These are phyloP conservation scores for Congeria kusceri DNA, from an alignment of 2,888 invertebrate species.

Conservation along the genomic window DNA sequence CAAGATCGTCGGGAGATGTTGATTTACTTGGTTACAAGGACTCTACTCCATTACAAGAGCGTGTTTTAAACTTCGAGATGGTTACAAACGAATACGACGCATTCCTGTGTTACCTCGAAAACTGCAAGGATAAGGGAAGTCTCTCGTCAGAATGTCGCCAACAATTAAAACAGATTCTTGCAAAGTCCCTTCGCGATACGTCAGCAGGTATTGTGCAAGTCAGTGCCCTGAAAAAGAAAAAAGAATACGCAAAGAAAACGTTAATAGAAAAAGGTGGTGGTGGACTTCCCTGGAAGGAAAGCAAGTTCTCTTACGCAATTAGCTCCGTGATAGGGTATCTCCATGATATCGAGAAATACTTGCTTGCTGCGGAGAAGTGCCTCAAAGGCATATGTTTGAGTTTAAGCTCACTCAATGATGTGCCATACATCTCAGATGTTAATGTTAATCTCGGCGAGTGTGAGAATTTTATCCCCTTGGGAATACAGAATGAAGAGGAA, in stretches of 20 bases:
- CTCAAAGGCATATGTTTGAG: neutral
- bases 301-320: constrained; percentile 37
- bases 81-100: neutral
- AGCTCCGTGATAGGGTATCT: constrained; percentile 26
- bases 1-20: neutral
- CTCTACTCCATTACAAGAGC: neutral
- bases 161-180: neutral
- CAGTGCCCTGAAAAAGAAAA: constrained; percentile 7
- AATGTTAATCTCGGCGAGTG: constrained; percentile 5
- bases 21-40: constrained; percentile 7
- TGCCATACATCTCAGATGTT: neutral
- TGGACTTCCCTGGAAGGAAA: constrained; percentile 10
- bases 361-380: neutral
- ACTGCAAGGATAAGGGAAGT: neutral
- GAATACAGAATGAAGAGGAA: neutral
- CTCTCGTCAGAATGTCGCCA: neutral
- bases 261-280: constrained; percentile 12
- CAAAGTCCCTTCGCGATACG: neutral
- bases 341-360: constrained; percentile 14
- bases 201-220: constrained; percentile 3
- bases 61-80: neutral
- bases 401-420: constrained; percentile 6
- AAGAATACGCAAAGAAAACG: constrained; percentile 1
- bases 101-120: constrained; percentile 1
- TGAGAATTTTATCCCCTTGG: neutral